A percentile compares a stretch with the other conserved stretches of the same genome.
These are phyloP conservation scores for Rhyacichthys aspro DNA, from an alignment of 2,797 vertebrate genomes.

Conservation along the genomic window DNA sequence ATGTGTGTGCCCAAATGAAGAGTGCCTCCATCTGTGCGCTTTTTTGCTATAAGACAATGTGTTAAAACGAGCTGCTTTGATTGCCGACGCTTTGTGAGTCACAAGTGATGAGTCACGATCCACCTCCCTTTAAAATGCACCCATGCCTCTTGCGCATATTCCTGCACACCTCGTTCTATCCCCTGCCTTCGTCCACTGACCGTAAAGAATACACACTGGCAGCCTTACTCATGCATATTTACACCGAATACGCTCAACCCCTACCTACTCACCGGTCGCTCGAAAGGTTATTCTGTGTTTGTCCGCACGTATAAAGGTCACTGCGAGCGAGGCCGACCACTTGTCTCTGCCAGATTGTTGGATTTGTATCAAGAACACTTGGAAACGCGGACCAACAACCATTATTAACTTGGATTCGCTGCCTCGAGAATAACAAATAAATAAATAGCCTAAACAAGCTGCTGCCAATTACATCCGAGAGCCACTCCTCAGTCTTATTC, in stretches of 20 bases:
- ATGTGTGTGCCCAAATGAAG: conserved; percentile 22
- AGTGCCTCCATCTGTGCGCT: conserved; percentile 48
- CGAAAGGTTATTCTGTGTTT: conserved; percentile 69
- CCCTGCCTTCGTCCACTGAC: conserved; percentile 73
- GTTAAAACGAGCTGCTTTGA: conserved; percentile 70
- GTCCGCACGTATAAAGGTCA: conserved; percentile 71
- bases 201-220: conserved; percentile 78
- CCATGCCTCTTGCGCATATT: conserved; percentile 15
- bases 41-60: conserved; percentile 63
- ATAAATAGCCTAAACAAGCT: conserved; percentile 38
- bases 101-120: conserved; percentile 80
- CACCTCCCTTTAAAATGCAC: conserved; percentile 68
- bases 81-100: conserved; percentile 82
- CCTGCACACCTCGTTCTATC: conserved; percentile 49
- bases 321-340: conserved; percentile 58
- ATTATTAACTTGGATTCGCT: conserved; percentile 8
- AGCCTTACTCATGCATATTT: conserved; percentile 82
- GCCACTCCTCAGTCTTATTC: conserved; percentile 38
- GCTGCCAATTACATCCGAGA: conserved; percentile 44
- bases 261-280: conserved; percentile 76
- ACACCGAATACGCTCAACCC: conserved; percentile 73
- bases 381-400: conserved; percentile 24
- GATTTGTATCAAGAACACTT: conserved; percentile 64
- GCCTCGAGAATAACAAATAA: conserved; percentile 15
- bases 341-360: conserved; percentile 64